These are phyloP conservation scores for Pristionchus exspectatus DNA, from an alignment of 2,888 invertebrate species.

Conservation along the genomic window DNA sequence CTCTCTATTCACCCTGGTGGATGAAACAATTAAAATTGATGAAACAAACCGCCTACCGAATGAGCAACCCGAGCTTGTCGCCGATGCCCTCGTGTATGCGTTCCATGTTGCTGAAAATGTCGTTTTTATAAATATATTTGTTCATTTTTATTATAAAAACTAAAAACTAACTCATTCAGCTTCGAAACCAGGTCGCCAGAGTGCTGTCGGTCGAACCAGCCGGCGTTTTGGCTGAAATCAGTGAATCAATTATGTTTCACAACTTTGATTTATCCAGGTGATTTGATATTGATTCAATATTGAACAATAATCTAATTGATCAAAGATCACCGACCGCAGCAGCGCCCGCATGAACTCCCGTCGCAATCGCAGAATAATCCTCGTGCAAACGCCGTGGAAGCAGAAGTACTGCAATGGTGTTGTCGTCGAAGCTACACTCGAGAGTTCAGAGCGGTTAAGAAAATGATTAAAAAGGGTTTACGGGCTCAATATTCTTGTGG, in stretches of 20 bases:
- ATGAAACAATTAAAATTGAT: too few relatives aligned
- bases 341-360: constrained; percentile 66
- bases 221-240: constrained; percentile 66
- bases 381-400: constrained; percentile 69
- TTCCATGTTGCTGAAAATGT: constrained; percentile 63
- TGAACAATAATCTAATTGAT: background rate
- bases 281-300: too few relatives aligned
- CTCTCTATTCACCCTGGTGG: too few relatives aligned
- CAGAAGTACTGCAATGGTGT: constrained; percentile 68
- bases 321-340: constrained; percentile 55
- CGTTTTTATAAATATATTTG: background rate
- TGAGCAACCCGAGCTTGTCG: constrained; percentile 72
- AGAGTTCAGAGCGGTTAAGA: background rate
- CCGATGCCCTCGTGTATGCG: constrained; percentile 73
- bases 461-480: too few relatives aligned
- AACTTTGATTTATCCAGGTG: background rate
- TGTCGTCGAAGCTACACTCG: background rate
- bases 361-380: constrained; percentile 68
- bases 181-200: constrained; percentile 69
- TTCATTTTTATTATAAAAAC: background rate
- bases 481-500: too few relatives aligned
- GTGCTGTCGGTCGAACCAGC: constrained; percentile 73
- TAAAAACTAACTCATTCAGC: constrained; percentile 67
- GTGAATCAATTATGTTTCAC: background rate
- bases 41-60: constrained; percentile 55